A percentile compares a stretch with the other conserved stretches of the same genome.
Evolutionary conservation across 2,113 vertebrate species (phyloP).

Genomic region (Uria lomvia): DNA sequence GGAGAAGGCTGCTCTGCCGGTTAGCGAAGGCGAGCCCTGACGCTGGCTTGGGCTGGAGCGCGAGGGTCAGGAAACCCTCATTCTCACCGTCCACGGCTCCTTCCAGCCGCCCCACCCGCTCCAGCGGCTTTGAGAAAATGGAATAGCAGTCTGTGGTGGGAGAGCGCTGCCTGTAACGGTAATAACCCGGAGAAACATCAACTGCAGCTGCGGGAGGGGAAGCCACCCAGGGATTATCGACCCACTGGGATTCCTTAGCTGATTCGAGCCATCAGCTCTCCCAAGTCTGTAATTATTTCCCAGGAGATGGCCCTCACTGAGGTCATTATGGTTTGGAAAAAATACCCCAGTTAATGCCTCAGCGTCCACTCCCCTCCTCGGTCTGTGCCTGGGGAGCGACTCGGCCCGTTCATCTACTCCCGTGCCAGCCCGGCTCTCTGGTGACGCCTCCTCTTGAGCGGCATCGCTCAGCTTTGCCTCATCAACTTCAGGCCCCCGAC

Average conservation of each 20-base stretch:
- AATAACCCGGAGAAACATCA: neutral
- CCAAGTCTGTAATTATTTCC: neutral
- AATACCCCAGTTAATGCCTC: neutral
- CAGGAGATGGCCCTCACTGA: neutral
- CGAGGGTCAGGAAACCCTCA: neutral
- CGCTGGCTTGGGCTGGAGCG: neutral
- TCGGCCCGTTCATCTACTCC: neutral
- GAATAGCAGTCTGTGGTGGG: rapidly evolving
- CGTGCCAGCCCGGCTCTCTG: rapidly evolving
- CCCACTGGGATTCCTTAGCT: neutral
- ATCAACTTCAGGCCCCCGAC: no score
- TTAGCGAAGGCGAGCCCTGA: rapidly evolving
- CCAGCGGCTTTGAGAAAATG: neutral
- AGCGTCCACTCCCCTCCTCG: neutral
- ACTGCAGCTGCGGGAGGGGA: neutral
- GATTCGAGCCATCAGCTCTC: neutral
- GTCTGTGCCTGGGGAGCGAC: neutral
- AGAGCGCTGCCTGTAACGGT: neutral
- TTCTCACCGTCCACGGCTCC: neutral
- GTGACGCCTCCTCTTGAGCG: neutral
- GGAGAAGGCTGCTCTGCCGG: neutral
- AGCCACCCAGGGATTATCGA: neutral
- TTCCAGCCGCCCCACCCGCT: neutral
- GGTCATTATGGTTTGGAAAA: neutral
- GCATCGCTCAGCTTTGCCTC: rapidly evolving